phyloP scores from a whole-genome alignment of 2,113 vertebrate species.

The Triplophysa rosa region DNA sequence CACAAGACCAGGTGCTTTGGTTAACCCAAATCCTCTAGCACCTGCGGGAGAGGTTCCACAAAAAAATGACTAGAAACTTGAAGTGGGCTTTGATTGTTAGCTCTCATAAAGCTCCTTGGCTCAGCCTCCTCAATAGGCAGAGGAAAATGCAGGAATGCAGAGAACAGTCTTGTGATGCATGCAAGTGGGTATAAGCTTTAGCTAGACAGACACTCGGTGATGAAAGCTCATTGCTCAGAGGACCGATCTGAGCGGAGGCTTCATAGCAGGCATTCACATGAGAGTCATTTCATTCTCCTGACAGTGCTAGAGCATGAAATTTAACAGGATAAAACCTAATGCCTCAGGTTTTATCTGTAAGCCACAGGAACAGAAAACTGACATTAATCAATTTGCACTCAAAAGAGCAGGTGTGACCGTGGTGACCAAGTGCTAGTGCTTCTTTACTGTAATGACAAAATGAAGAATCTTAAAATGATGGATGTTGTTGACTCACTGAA shows the following conservation, averaged over 20 bases:
- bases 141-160: constrained; percentile 17
- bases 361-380: constrained; percentile 6
- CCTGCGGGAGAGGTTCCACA: neutral
- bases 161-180: constrained; percentile 40
- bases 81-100: constrained; percentile 32
- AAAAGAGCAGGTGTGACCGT: constrained; percentile 7
- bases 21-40: neutral
- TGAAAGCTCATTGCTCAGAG: neutral
- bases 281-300: constrained; percentile 33
- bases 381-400: constrained; percentile 34
- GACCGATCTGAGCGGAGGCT: neutral
- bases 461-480: neutral
- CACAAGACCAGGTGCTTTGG: neutral
- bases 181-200: constrained; percentile 17
- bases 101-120: neutral
- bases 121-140: constrained; percentile 17
- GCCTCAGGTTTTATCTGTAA: constrained; percentile 19
- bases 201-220: constrained; percentile 1
- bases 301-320: constrained; percentile 16
- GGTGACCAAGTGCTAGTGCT: neutral
- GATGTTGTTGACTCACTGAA: neutral
- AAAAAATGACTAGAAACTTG: constrained; percentile 8
- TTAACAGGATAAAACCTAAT: constrained; percentile 17
- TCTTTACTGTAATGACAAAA: neutral
- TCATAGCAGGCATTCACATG: constrained; percentile 10